Evolutionary conservation across 2,888 invertebrate species (phyloP).

Genomic region (Eilema depressum): DNA sequence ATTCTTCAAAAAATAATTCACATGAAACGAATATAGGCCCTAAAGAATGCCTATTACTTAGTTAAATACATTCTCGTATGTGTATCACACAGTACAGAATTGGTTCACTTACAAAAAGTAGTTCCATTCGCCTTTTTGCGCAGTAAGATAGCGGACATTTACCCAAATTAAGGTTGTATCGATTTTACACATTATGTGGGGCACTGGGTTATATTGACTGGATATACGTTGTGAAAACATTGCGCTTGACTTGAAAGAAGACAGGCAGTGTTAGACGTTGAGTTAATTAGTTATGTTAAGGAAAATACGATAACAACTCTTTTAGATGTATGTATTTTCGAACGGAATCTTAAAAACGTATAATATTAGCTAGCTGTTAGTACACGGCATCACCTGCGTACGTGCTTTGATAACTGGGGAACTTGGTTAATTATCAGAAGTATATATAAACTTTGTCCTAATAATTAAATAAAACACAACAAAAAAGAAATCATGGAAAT

Average conservation of each 20-base stretch:
- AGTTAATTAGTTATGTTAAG: background rate
- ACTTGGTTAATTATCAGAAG: no score
- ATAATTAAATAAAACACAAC: no score
- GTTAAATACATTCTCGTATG: background rate
- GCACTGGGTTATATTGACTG: conserved; percentile 20
- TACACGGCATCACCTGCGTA: no score
- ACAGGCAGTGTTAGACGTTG: background rate
- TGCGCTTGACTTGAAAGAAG: background rate
- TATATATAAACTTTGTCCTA: no score
- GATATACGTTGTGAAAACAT: conserved; percentile 13
- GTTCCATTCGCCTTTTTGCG: conserved; percentile 18
- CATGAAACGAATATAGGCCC: background rate
- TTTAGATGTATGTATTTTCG: background rate
- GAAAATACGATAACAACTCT: background rate
- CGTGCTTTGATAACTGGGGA: no score
- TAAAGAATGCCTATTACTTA: conserved; percentile 6
- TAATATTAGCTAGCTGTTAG: no score
- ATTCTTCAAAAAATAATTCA: no score
- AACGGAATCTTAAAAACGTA: no score
- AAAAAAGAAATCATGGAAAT: background rate
- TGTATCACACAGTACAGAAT: background rate
- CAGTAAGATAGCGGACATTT: conserved; percentile 29
- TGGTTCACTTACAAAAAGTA: conserved; percentile 7
- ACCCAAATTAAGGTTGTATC: conserved; percentile 49
- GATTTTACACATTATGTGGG: conserved; percentile 43